Percentiles rank a stretch among this genome's conserved stretches.
Conservation (phyloP, 1,140 invertebrate species). For the Physella acuta region DNA sequence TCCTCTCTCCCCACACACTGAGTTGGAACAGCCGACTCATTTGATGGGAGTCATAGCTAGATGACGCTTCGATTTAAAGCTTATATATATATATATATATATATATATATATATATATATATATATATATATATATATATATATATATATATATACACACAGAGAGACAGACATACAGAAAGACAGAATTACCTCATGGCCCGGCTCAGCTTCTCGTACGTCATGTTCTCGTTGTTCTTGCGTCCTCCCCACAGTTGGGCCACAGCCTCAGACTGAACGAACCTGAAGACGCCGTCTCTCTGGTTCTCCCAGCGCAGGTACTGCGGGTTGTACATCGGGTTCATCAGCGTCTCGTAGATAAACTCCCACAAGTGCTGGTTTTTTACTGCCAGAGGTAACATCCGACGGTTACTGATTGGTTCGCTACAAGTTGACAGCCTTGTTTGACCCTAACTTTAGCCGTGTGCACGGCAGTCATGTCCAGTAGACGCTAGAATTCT, state of each 20-base stretch:
- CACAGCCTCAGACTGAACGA: slow-evolving; percentile 84
- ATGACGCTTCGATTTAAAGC: not conserved
- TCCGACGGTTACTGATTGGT: too few relatives aligned
- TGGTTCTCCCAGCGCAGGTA: slow-evolving; percentile 83
- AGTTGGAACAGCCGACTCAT: not conserved
- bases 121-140: too few relatives aligned
- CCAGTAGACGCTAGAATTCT: too few relatives aligned
- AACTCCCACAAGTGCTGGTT: slow-evolving; percentile 58
- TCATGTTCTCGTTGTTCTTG: slow-evolving; percentile 89
- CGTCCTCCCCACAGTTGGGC: slow-evolving; percentile 82
- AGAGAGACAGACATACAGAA: not conserved
- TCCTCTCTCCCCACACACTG: too few relatives aligned
- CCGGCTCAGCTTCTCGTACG: slow-evolving; percentile 88
- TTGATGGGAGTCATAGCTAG: too few relatives aligned
- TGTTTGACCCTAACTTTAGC: too few relatives aligned
- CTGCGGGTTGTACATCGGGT: slow-evolving; percentile 50
- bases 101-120: not conserved
- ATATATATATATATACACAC: too few relatives aligned
- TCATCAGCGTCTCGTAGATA: slow-evolving; percentile 52
- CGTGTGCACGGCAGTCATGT: too few relatives aligned
- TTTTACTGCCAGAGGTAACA: slow-evolving; percentile 44
- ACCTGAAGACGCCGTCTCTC: slow-evolving; percentile 79
- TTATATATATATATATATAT: not conserved
- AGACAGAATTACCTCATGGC: slow-evolving; percentile 75
- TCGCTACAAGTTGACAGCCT: too few relatives aligned